Evolutionary conservation across 2,797 vertebrate genomes (phyloP).

Genomic region (Acanthurus tractus): DNA sequence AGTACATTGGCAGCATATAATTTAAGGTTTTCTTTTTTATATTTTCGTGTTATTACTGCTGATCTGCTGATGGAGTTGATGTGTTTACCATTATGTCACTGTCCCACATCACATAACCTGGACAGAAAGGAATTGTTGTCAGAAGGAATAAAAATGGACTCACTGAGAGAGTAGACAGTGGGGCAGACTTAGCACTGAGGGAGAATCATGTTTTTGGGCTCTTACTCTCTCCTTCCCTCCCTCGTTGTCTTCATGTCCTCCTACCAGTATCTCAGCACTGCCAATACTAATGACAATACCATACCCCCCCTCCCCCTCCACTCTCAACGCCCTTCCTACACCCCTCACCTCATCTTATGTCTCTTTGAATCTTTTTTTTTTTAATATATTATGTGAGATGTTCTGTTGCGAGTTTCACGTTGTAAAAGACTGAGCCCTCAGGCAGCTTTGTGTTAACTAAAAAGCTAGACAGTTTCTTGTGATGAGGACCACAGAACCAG

Average conservation of each 20-base stretch:
- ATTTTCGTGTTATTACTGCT: constrained; percentile 22
- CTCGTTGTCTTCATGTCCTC: constrained; percentile 44
- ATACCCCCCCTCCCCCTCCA: constrained; percentile 45
- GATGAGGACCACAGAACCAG: constrained; percentile 64
- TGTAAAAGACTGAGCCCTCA: constrained; percentile 66
- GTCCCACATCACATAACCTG: constrained; percentile 6
- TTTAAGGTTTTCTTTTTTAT: constrained; percentile 13
- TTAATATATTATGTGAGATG: constrained; percentile 74
- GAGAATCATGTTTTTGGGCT: constrained; percentile 41
- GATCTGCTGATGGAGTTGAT: constrained; percentile 49
- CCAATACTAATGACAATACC: constrained; percentile 76
- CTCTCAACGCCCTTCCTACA: constrained; percentile 50
- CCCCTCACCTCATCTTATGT: constrained; percentile 72
- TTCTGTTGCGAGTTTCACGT: constrained; percentile 68
- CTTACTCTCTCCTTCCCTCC: constrained; percentile 29
- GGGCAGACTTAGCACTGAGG: constrained; percentile 52
- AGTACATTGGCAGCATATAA: constrained; percentile 15
- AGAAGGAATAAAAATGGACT: constrained; percentile 52
- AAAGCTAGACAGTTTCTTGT: constrained; percentile 35
- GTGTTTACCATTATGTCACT: constrained; percentile 47
- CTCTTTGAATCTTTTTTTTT: constrained; percentile 74
- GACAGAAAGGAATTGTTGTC: constrained; percentile 46
- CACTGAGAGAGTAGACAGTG: constrained; percentile 36
- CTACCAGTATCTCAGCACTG: constrained; percentile 47
- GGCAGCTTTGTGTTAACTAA: constrained; percentile 38